Conservation (phyloP, 2,888 invertebrate species). For the Aplocera efformata region DNA sequence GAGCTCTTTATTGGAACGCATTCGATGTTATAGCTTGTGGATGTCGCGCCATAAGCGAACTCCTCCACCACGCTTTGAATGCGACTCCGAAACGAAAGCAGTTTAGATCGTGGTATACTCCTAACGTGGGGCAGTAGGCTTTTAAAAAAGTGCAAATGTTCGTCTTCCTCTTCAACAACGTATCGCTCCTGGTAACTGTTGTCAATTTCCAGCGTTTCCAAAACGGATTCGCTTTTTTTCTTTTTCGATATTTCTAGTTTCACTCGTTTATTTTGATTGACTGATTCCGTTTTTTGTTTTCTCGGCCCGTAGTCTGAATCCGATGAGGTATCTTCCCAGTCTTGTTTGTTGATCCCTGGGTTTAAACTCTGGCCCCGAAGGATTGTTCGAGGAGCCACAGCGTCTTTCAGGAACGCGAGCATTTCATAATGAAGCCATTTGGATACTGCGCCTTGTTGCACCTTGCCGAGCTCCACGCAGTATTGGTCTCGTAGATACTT, state of each 20-base stretch:
- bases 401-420: conserved; percentile 6
- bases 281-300: no score
- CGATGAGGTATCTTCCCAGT: no score
- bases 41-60: conserved; percentile 11
- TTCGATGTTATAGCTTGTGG: conserved; percentile 4
- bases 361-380: no score
- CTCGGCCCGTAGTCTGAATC: no score
- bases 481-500: conserved; percentile 24
- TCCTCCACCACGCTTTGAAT: conserved; percentile 17
- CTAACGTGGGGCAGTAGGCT: conserved; percentile 18
- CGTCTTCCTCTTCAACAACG: conserved; percentile 16
- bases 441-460: conserved; percentile 1
- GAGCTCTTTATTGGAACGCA: conserved; percentile 8
- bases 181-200: no score
- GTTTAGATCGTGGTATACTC: conserved; percentile 10
- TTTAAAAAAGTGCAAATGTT: conserved; percentile 17
- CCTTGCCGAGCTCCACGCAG: conserved; percentile 19
- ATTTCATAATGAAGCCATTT: conserved; percentile 13
- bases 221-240: no score
- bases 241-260: no score
- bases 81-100: conserved; percentile 13
- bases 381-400: conserved; percentile 5
- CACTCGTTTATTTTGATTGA: no score
- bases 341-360: no score
- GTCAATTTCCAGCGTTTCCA: no score